Conservation (phyloP, 2,113 vertebrate genomes). For the Eulemur macaco region DNA sequence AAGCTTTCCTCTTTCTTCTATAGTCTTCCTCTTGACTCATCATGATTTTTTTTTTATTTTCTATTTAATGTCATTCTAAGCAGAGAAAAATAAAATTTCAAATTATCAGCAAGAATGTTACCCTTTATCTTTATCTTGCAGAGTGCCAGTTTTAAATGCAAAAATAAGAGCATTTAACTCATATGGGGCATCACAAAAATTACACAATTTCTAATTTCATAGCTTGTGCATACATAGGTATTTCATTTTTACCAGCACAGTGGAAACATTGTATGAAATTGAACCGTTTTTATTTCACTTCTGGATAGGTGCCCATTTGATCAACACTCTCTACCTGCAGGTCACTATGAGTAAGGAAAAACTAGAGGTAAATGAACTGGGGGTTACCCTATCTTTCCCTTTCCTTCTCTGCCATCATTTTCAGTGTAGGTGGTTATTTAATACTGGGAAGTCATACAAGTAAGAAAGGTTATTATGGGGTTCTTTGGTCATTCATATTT, state of each 20-base stretch:
- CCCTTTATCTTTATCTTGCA: background rate
- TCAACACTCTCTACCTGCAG: background rate
- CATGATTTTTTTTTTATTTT: background rate
- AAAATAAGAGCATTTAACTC: background rate
- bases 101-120: background rate
- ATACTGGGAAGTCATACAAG: background rate
- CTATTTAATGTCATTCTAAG: background rate
- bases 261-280: background rate
- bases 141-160: background rate
- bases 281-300: background rate
- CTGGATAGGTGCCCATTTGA: background rate
- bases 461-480: background rate
- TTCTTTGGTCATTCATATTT: background rate
- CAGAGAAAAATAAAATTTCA: conserved; percentile 1
- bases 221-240: background rate
- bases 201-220: background rate
- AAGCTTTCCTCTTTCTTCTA: background rate
- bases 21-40: background rate
- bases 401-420: background rate
- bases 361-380: background rate
- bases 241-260: background rate
- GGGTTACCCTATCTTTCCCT: background rate
- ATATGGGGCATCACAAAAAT: background rate
- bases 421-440: background rate
- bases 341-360: background rate